Base-by-base conservation (phyloP, 2,113 vertebrate species). In the Rynchops niger region DNA sequence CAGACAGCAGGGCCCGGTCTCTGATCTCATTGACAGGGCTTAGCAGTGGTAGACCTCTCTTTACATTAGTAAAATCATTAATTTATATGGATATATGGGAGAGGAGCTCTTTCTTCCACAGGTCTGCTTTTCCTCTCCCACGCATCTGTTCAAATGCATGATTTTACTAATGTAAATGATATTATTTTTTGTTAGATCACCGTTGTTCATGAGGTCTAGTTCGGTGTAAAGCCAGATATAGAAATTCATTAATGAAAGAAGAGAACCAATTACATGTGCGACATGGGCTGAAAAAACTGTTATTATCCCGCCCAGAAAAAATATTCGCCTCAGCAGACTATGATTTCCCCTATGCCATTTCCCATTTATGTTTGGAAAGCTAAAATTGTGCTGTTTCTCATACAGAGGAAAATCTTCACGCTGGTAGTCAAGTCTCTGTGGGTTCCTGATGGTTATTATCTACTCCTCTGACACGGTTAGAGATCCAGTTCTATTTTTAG, bases 1-100 rank as follows among this genome's bases (percentile, higher is more conserved):
- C 73, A 91, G 86, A 61, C 55, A 96, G 82, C 63, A 82, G 76
- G 25, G 73, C 70, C 22, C 27, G 78, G 52, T 76, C 81, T 91
- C 88, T 94, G 86, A 91, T 95, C 86, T 85, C 94, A 82, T 27
- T 94, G 94, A 92, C 91, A 92, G 91, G 52, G 47, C 70, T 95
- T 90, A 89, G 86, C 61, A 78, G 86, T 56, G 56, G 47, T 86
- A 94, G 82, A 92, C 29, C 55, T 92, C 80, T 84, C 55, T 86
- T 94, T 84, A 76, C 77, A 82, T 95, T 82, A 92, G 34, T 86
- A 74, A 95, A 96, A 89, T 76, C 56, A 61, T 92, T 93, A 55
- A 90, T 95, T 93, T 89, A 45, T 91, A 45, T 10, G 21, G 86
- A 82, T 78, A 27, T 74, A 67, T 65, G 52, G 23, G 47, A 91